A percentile compares a stretch with the other conserved stretches of the same genome.
phyloP scores from a whole-genome alignment of 2,888 invertebrate species.

The Scaptomyza flava region DNA sequence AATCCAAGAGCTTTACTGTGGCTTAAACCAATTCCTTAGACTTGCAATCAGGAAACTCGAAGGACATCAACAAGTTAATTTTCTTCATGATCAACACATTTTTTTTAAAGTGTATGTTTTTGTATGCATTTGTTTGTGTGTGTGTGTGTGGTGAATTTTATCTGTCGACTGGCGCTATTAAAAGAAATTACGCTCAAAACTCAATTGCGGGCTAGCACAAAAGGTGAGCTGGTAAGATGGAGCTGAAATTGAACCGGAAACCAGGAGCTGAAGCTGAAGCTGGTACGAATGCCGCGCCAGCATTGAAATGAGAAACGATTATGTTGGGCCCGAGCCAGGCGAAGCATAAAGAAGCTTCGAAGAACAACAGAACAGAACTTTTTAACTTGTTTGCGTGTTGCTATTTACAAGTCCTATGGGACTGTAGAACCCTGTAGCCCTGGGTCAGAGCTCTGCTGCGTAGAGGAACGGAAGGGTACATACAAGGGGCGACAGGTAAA shows the following conservation, averaged over 20 bases:
- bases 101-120: constrained; percentile 21
- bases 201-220: constrained; percentile 80
- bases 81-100: background rate
- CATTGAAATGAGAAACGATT: constrained; percentile 84
- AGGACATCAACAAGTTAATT: too few relatives aligned
- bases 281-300: constrained; percentile 25
- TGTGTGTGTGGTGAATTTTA: constrained; percentile 69
- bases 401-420: constrained; percentile 83
- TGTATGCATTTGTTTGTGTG: constrained; percentile 13
- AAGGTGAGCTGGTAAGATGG: constrained; percentile 52
- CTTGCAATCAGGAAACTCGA: too few relatives aligned
- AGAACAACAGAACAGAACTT: constrained; percentile 72
- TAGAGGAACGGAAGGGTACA: background rate
- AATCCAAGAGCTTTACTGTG: background rate
- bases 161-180: constrained; percentile 82
- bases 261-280: background rate
- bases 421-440: constrained; percentile 40
- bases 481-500: constrained; percentile 51
- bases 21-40: too few relatives aligned
- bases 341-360: constrained; percentile 71
- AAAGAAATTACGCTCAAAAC: constrained; percentile 84
- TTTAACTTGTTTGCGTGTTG: constrained; percentile 82
- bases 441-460: background rate
- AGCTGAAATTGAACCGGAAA: background rate
- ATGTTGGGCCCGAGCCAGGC: constrained; percentile 76